Conservation (phyloP, 92 coral and sea anemone genomes). For the Pocillopora meandrina region DNA sequence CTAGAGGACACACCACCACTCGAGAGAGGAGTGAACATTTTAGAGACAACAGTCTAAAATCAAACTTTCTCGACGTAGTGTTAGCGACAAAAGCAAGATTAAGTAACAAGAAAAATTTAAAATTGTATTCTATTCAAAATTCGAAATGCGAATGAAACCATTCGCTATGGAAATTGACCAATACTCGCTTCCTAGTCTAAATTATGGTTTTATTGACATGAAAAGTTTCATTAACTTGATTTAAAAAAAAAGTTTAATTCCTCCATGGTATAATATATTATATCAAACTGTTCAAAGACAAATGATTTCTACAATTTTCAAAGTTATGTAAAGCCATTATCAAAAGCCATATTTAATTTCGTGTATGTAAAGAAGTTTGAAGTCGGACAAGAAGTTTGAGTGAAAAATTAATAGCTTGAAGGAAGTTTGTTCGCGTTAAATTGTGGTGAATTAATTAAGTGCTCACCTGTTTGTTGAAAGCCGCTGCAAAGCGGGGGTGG, state of each 20-base stretch:
- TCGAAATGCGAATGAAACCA: no score
- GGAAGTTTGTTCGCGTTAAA: background rate
- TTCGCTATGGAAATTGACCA: no score
- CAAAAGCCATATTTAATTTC: background rate
- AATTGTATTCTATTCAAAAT: no score
- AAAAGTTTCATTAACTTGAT: no score
- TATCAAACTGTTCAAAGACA: background rate
- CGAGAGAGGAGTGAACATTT: background rate
- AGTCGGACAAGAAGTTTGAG: background rate
- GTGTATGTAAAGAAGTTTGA: no score
- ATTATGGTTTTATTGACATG: no score
- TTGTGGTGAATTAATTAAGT: background rate
- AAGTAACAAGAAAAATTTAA: no score
- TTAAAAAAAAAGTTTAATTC: no score
- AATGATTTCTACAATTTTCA: background rate
- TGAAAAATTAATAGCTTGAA: background rate
- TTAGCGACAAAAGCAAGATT: background rate
- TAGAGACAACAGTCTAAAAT: background rate
- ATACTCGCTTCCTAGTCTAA: no score
- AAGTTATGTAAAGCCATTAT: background rate
- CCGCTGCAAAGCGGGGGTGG: slow-evolving; percentile 12
- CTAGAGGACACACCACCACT: background rate
- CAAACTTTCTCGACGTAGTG: background rate
- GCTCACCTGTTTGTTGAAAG: background rate
- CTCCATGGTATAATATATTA: background rate